These are phyloP conservation scores for Neodon shergylaensis DNA, from an alignment of 2,113 vertebrate genomes.

Conservation along the genomic window DNA sequence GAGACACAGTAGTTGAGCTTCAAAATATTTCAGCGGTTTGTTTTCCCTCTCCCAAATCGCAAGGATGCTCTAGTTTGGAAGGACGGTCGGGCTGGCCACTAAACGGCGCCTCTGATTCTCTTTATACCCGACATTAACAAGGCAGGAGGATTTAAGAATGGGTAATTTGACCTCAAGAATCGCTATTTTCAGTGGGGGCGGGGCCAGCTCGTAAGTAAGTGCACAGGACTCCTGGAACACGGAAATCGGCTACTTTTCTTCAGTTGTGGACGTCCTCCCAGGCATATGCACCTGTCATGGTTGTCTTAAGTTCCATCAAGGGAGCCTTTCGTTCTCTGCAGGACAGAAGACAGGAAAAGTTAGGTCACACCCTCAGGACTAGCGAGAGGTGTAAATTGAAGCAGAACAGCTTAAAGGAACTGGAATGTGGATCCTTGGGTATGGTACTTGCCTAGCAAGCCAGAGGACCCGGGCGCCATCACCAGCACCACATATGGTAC, in stretches of 20 bases:
- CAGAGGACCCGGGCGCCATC: background rate
- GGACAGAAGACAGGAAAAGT: conserved; percentile 57
- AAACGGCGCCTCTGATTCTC: conserved; percentile 56
- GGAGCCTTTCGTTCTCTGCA: conserved; percentile 84
- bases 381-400: background rate
- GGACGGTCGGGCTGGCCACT: conserved; percentile 38
- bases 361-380: background rate
- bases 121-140: conserved; percentile 56
- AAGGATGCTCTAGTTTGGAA: conserved; percentile 60
- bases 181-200: conserved; percentile 70
- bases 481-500: background rate
- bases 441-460: background rate
- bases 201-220: conserved; percentile 78
- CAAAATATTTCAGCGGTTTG: conserved; percentile 52
- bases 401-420: background rate
- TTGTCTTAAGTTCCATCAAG: conserved; percentile 83
- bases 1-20: conserved; percentile 81
- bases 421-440: background rate
- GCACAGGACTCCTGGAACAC: conserved; percentile 77
- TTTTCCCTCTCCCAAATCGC: conserved; percentile 61
- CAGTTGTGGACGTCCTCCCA: conserved; percentile 65
- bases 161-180: conserved; percentile 69
- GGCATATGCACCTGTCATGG: conserved; percentile 24
- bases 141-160: conserved; percentile 59
- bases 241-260: conserved; percentile 76